These are phyloP conservation scores for Drosophila limbata DNA, from an alignment of 2,888 invertebrate species.

Conservation along the genomic window DNA sequence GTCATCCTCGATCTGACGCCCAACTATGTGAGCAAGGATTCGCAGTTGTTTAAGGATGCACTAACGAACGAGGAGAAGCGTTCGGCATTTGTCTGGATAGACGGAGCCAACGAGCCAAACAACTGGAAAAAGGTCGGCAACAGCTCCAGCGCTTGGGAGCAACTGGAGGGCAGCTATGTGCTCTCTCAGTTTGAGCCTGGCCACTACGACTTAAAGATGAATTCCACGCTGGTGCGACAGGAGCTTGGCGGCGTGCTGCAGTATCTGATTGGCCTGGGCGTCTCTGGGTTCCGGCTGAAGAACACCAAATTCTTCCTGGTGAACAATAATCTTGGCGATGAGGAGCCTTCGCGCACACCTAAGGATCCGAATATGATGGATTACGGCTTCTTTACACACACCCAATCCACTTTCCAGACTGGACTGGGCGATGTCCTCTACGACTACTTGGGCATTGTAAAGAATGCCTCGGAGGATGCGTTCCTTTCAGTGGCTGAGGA, in stretches of 20 bases:
- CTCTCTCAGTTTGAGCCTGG: conserved; percentile 90
- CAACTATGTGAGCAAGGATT: conserved; percentile 89
- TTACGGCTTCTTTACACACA: conserved; percentile 89
- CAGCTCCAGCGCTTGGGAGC: conserved; percentile 82
- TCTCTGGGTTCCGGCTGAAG: conserved; percentile 91
- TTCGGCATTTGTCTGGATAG: conserved; percentile 92
- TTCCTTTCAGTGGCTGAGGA: conserved; percentile 84
- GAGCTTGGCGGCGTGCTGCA: conserved; percentile 89
- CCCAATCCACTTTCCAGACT: conserved; percentile 88
- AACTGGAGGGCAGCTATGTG: conserved; percentile 87
- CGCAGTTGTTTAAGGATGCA: conserved; percentile 89
- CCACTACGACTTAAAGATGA: conserved; percentile 93
- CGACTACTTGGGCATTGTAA: conserved; percentile 88
- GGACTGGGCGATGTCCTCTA: conserved; percentile 87
- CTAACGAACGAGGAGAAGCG: conserved; percentile 88
- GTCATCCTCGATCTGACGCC: conserved; percentile 92
- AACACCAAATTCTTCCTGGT: conserved; percentile 88
- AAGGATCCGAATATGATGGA: conserved; percentile 83
- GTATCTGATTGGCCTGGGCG: conserved; percentile 91
- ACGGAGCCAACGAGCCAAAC: conserved; percentile 86
- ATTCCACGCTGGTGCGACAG: conserved; percentile 88
- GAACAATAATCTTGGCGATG: conserved; percentile 86
- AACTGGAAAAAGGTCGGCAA: conserved; percentile 88
- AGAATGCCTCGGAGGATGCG: conserved; percentile 87
- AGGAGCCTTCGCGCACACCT: conserved; percentile 73